Base-by-base conservation (phyloP, 2,888 invertebrate genomes). In the Morpho achilles region DNA sequence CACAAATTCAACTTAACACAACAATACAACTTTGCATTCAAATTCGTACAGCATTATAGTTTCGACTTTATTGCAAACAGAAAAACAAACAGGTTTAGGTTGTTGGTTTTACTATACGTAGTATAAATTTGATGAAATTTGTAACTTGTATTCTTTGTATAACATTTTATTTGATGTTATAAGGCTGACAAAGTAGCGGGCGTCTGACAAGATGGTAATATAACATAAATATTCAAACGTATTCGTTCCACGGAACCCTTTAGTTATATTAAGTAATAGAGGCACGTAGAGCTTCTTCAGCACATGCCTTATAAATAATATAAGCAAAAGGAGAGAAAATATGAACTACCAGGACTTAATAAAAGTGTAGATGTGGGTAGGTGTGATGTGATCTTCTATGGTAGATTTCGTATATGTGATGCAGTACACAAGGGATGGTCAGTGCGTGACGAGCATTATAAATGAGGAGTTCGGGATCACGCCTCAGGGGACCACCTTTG, bases 381-480 rank as follows among this genome's bases (percentile, higher is more conserved):
- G 63, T 63, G 63, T 64, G 64, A 64, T 62, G 62, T 59, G 65
- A 60, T 64, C 62, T 64, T 65, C 63, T 66, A 65, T 67, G 67
- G 67, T 67, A 70, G 67, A 70, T 67, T 72, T 68, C 69, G 70
- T 81, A 79, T 83, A 80, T 80, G 79, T 74, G 74, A 71, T 75
- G 75, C 79, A 76, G 79, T 81, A 80, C 80, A 79, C 86, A 82
- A 87, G 85, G 87, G 86, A 88, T 87, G 87, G 89, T 84, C 88
- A 89, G 78, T 81, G 78, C 89, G 88, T 88, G 90, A 88, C 89
- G 86, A 84, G 89, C 83, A 87, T 88, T 87, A 87, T 87, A 87
- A 87, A 89, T 86, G 85, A 82, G 80, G 74, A 84, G 77, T 81
- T 79, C 82, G 84, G 84, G 86, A 86, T 87, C 88, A 88, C 77